Base-by-base conservation (phyloP, 2,888 invertebrate genomes). In the Agrenia bidenticulata region DNA sequence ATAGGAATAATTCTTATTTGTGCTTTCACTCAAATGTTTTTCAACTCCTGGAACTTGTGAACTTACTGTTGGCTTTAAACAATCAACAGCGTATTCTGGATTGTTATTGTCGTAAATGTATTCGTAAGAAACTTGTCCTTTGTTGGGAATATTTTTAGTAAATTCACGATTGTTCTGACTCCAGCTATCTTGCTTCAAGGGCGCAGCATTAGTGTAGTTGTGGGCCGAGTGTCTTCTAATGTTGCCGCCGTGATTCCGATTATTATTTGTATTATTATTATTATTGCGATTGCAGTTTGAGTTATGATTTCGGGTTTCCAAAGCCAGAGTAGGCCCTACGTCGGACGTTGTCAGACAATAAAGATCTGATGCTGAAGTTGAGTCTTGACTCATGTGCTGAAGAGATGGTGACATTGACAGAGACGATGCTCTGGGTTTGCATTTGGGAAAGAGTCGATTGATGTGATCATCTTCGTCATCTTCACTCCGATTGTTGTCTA, bases 381-480 rank as follows among this genome's bases (percentile, higher is more conserved):
- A 50, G 19, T 39, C 37, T 5, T 41, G n/a, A 24, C 23, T 51
- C 11, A 67, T 59, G 63, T 70, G 60, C 65, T 67, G 62, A 58
- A 64, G 59, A 57, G 61, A 65, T 64, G 72, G 65, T 56, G 73
- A 67, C 57, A 69, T 61, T 61, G 75, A 72, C 61, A 72, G 61
- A 61, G 71, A 66, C 27, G 69, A 69, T 37, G 73, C 70, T 79
- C 86, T 84, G 76, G 90, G 90, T 78, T 90, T 86, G 83, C 91
- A 91, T 88, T 91, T 91, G 78, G 90, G 90, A 83, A 91, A 92
- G 78, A 91, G 85, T 80, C 88, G 85, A 79, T 89, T 89, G 82
- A 92, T 89, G 83, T 88, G 87, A 84, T 89, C 89, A 82, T 83
- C 78, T 71, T 71, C 69, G 69, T 69, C 73, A 72, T 72, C 70